Evolutionary conservation across 1,140 invertebrate species (phyloP).

Genomic region (Drosophila kepulauana): DNA sequence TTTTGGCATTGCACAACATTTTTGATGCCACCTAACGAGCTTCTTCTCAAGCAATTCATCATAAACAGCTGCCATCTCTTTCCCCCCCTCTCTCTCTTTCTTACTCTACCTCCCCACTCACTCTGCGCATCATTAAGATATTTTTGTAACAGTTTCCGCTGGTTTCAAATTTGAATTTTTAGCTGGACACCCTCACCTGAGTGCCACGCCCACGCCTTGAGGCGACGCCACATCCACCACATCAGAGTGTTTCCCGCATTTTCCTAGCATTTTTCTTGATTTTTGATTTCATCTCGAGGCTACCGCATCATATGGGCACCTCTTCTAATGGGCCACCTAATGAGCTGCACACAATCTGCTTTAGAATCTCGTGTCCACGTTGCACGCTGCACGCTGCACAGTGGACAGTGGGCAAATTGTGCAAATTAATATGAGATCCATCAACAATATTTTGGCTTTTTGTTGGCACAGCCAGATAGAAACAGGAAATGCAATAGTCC

Average conservation of each 20-base stretch:
- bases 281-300: constrained; percentile 1
- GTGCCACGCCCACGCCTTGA: background rate
- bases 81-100: no score
- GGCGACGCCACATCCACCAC: no score
- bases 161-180: constrained; percentile 21
- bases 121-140: constrained; percentile 35
- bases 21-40: constrained; percentile 55
- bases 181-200: constrained; percentile 3
- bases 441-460: constrained; percentile 43
- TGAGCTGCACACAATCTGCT: constrained; percentile 23
- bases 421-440: constrained; percentile 77
- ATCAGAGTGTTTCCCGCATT: background rate
- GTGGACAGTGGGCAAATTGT: constrained; percentile 57
- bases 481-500: constrained; percentile 71
- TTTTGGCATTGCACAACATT: constrained; percentile 31
- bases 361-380: background rate
- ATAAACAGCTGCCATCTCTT: constrained; percentile 43
- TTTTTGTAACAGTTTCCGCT: constrained; percentile 41
- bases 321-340: constrained; percentile 65
- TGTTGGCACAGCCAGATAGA: constrained; percentile 52
- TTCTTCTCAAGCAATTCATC: constrained; percentile 65
- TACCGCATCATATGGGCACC: constrained; percentile 56
- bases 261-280: background rate
- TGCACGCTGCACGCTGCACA: background rate
- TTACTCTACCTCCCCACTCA: background rate